Percentiles rank a stretch among this genome's conserved stretches.
phyloP scores from a whole-genome alignment of 1,140 invertebrate species.

The Holcopasites calliopsidis region DNA sequence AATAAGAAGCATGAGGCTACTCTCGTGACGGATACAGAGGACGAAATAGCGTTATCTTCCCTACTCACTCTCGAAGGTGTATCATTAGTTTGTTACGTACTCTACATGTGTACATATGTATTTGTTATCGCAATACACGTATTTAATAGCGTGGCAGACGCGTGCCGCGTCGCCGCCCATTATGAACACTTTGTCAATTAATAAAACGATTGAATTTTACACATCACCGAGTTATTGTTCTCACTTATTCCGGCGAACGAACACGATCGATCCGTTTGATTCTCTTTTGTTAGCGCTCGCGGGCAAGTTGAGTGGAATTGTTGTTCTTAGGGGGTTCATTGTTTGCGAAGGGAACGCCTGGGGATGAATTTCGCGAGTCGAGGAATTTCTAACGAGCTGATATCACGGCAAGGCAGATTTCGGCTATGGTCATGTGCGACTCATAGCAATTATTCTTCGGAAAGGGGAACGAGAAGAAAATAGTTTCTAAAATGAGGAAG shows the following conservation, averaged over 20 bases:
- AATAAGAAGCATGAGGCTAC: background rate
- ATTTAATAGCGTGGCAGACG: slow-evolving; percentile 54
- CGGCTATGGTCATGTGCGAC: no score
- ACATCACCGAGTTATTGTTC: slow-evolving; percentile 48
- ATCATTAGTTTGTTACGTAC: slow-evolving; percentile 78
- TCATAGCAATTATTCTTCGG: no score
- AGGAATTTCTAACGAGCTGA: background rate
- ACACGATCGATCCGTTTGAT: background rate
- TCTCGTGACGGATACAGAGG: background rate
- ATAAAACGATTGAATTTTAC: slow-evolving; percentile 79
- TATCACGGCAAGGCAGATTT: no score
- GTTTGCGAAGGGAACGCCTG: background rate
- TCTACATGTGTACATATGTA: slow-evolving; percentile 78
- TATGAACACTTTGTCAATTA: slow-evolving; percentile 81
- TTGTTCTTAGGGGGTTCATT: background rate
- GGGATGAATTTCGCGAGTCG: background rate
- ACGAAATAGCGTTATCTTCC: slow-evolving; percentile 49
- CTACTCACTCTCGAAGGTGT: slow-evolving; percentile 71
- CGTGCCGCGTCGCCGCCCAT: slow-evolving; percentile 73
- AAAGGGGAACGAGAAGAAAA: no score
- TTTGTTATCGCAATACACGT: slow-evolving; percentile 74
- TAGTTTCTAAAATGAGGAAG: no score
- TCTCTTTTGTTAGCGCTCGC: background rate
- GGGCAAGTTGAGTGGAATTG: background rate
- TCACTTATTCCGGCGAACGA: background rate